Percentiles rank a stretch among this genome's conserved stretches.
These are phyloP conservation scores for Liodrosophila aerea DNA, from an alignment of 2,888 invertebrate genomes.

Conservation along the genomic window DNA sequence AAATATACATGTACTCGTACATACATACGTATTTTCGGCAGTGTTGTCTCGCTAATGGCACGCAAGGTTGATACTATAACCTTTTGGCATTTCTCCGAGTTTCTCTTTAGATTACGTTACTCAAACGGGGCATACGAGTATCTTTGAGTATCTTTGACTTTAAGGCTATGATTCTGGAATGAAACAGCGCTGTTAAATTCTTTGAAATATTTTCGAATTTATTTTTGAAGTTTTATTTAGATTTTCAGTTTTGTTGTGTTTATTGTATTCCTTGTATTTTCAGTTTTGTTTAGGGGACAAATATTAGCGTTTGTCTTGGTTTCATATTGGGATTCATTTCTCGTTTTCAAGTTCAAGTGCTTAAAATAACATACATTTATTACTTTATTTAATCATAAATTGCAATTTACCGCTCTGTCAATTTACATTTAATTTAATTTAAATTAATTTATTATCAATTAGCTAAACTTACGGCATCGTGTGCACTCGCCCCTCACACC, in stretches of 20 bases:
- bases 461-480: slow-evolving; percentile 59
- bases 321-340: slow-evolving; percentile 24
- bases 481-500: slow-evolving; percentile 32
- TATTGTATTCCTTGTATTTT: slow-evolving; percentile 62
- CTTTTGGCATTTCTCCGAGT: slow-evolving; percentile 3
- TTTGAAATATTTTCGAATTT: slow-evolving; percentile 57
- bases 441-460: slow-evolving; percentile 57
- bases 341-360: slow-evolving; percentile 40
- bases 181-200: slow-evolving; percentile 18
- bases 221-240: slow-evolving; percentile 50
- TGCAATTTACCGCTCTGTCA: slow-evolving; percentile 27
- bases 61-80: slow-evolving; percentile 9
- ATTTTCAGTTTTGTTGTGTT: slow-evolving; percentile 34
- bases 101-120: slow-evolving; percentile 1
- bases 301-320: slow-evolving; percentile 25
- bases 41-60: slow-evolving; percentile 14
- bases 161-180: not conserved
- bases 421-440: slow-evolving; percentile 50
- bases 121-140: not conserved
- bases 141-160: slow-evolving; percentile 6
- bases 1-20: too few species aligned
- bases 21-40: slow-evolving; percentile 8
- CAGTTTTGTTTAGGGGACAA: slow-evolving; percentile 43
- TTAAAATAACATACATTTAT: slow-evolving; percentile 64
- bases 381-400: slow-evolving; percentile 19